Base-by-base conservation (phyloP, 2,797 vertebrate genomes). In the Ctenochaetus hawaiiensis region DNA sequence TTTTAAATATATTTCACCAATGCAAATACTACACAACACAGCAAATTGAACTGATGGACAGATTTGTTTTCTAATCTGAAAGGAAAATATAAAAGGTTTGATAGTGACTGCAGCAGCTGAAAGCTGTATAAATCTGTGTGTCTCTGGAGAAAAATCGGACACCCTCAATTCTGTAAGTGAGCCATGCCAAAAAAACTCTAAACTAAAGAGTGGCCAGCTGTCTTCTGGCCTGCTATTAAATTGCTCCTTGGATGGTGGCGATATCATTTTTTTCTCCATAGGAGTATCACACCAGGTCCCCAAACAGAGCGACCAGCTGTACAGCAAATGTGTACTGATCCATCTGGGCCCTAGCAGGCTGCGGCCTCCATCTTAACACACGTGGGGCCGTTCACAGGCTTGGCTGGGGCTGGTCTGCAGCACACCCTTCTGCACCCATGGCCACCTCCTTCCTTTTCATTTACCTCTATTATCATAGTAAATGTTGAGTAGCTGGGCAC, bases 261-360 rank as follows among this genome's bases (percentile, higher is more conserved):
- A 95, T 94, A 94, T 94, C 93, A 93, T 94, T 93, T 94, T 95
- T 97, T 96, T 96, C 96, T 95, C 96, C 96, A 97, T 97, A 97
- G 96, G 97, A 96, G 93, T 88, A 93, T 97, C 96, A 96, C 97
- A 97, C 96, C 96, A 95, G 96, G 97, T 97, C 96, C 96, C 97
- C 96, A 96, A 94, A 97, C 96, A 96, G 96, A 97, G 96, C 94
- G 92, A 95, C 96, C 97, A 98, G 97, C 97, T 97, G 97, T 96
- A 97, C 96, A 96, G 96, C 96, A 96, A 97, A 96, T 97, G 96
- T 96, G 96, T 84, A 94, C 95, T 95, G 96, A 96, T 96, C 97
- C 96, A 96, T 96, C 96, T 94, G 96, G 96, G 96, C 96, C 95
- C 95, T 96, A 94, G 94, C 94, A 95, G 96, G 95, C 96, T 96